A percentile compares a stretch with the other conserved stretches of the same genome.
phyloP scores from a whole-genome alignment of 1,140 invertebrate genomes.

The Anastrepha ludens region DNA sequence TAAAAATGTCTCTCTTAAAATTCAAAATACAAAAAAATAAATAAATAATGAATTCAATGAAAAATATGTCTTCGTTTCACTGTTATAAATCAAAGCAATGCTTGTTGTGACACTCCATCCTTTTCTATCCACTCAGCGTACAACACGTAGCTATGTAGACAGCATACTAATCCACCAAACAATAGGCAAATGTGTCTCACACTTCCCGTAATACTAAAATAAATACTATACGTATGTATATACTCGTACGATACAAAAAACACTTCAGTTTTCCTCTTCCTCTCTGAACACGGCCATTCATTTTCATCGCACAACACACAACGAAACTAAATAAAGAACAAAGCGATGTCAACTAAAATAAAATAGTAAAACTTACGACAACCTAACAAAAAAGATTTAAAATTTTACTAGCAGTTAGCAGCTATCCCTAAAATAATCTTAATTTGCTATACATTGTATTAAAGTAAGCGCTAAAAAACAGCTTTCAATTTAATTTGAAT shows the following conservation, averaged over 20 bases:
- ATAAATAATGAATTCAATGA: conserved; percentile 16
- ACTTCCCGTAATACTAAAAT: not conserved
- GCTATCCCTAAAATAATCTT: not conserved
- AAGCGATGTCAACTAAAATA: not conserved
- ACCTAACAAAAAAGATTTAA: conserved; percentile 1
- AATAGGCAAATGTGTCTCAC: not conserved
- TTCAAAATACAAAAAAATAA: not conserved
- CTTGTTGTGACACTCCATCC: conserved; percentile 37
- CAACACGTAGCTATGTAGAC: not conserved
- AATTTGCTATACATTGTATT: not conserved
- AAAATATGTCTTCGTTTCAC: conserved; percentile 12
- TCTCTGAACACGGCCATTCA: not conserved
- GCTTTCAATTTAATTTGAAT: not conserved
- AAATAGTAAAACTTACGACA: conserved; percentile 20
- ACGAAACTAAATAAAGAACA: not conserved
- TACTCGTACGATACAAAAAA: not conserved
- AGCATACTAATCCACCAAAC: not conserved
- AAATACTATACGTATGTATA: not conserved
- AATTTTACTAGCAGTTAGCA: not conserved
- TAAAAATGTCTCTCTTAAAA: too few relatives aligned
- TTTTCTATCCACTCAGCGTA: not conserved
- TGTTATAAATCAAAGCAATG: conserved; percentile 47
- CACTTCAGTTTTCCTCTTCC: not conserved
- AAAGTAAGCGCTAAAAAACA: not conserved
- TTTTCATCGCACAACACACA: not conserved